Percentiles rank a stretch among this genome's conserved stretches.
Evolutionary conservation across 2,888 invertebrate species (phyloP).

Genomic region (Tanypteryx hageni): DNA sequence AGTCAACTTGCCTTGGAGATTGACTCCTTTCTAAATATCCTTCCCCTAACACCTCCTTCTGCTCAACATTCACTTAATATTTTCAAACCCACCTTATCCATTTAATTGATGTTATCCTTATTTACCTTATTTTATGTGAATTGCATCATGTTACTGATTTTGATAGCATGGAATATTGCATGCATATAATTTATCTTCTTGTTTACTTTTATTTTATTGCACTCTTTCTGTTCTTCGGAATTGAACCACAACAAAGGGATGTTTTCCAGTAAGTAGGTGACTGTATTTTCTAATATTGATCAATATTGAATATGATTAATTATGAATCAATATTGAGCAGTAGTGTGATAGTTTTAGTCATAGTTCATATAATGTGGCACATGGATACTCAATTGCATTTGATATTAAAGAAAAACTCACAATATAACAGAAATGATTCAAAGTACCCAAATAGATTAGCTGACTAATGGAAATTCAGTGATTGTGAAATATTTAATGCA

Average conservation of each 20-base stretch:
- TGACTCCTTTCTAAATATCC: constrained; percentile 40
- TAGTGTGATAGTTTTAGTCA: constrained; percentile 59
- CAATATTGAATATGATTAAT: constrained; percentile 61
- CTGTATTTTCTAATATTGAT: constrained; percentile 67
- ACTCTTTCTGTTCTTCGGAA: constrained; percentile 81
- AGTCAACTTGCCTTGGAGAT: constrained; percentile 49
- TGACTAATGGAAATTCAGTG: constrained; percentile 54
- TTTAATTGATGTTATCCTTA: constrained; percentile 69
- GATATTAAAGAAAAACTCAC: constrained; percentile 42
- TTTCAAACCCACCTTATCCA: constrained; percentile 59
- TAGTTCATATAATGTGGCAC: constrained; percentile 62
- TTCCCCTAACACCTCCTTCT: constrained; percentile 46
- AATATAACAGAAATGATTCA: constrained; percentile 56
- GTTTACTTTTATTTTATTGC: constrained; percentile 78
- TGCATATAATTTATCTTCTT: constrained; percentile 69
- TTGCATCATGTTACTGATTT: constrained; percentile 68
- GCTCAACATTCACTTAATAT: constrained; percentile 65
- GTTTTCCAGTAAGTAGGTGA: constrained; percentile 84
- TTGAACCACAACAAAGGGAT: constrained; percentile 83
- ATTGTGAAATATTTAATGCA: constrained; percentile 59
- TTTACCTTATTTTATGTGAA: constrained; percentile 69
- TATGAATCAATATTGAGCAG: constrained; percentile 58
- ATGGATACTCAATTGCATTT: constrained; percentile 48
- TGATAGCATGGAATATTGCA: constrained; percentile 69
- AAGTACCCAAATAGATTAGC: constrained; percentile 52